These are phyloP conservation scores for Pristionchus arcanus DNA, from an alignment of 2,888 invertebrate species.

Conservation along the genomic window DNA sequence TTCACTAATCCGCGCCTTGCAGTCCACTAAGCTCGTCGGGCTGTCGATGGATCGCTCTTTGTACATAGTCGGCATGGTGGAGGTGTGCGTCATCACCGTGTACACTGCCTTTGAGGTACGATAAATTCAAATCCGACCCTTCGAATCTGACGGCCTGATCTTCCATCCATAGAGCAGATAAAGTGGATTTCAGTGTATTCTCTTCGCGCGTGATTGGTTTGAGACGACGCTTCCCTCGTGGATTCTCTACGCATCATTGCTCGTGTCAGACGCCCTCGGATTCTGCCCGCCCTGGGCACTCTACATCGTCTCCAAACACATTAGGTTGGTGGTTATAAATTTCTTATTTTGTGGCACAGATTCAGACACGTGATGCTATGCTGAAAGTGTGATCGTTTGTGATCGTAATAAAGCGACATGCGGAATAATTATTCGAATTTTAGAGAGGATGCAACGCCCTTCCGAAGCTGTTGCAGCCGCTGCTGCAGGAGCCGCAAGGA, in stretches of 20 bases:
- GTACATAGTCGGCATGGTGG: not conserved
- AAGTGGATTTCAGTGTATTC: not conserved
- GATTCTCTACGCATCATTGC: not conserved
- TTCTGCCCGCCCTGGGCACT: slow-evolving; percentile 17
- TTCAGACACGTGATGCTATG: too few relatives aligned
- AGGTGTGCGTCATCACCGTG: not conserved
- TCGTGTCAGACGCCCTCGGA: slow-evolving; percentile 20
- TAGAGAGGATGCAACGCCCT: not conserved
- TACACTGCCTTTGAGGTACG: not conserved
- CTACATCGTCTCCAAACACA: not conserved
- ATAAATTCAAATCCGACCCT: too few relatives aligned
- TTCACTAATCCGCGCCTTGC: not conserved
- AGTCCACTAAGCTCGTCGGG: not conserved
- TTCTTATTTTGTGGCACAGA: too few relatives aligned
- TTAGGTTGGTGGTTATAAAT: not conserved
- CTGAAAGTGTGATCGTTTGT: too few relatives aligned
- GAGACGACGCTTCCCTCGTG: not conserved
- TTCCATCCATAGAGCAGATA: too few relatives aligned
- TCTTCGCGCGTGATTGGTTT: not conserved
- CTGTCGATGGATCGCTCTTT: not conserved
- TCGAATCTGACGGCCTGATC: too few relatives aligned
- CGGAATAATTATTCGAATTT: too few relatives aligned
- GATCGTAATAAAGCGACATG: too few relatives aligned
- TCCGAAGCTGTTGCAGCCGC: not conserved
- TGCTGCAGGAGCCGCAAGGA: not conserved